Conservation (phyloP, 2,113 vertebrate species). For the Prinia subflava region DNA sequence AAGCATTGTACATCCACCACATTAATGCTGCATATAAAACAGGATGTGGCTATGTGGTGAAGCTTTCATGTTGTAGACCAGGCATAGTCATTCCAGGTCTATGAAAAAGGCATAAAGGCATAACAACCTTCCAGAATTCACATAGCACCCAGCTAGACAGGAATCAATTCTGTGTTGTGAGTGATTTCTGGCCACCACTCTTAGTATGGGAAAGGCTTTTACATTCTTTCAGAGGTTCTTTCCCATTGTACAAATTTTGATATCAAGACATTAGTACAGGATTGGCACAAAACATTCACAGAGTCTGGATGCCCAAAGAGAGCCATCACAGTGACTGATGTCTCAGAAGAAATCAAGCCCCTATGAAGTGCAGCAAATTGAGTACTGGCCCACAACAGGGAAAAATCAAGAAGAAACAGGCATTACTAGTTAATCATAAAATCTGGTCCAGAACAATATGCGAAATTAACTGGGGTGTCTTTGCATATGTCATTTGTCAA, state of each 20-base stretch:
- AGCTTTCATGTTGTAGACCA: background rate
- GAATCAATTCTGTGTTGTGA: background rate
- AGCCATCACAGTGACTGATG: background rate
- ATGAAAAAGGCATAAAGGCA: background rate
- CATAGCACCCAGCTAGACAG: background rate
- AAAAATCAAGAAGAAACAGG: background rate
- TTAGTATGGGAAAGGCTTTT: background rate
- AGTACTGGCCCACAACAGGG: background rate
- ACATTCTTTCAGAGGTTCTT: background rate
- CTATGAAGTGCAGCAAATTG: background rate
- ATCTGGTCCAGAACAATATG: background rate
- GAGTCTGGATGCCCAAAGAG: background rate
- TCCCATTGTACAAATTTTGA: background rate
- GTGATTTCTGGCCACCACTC: background rate
- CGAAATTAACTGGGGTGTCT: background rate
- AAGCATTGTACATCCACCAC: background rate
- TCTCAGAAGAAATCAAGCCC: background rate
- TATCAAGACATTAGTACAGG: background rate
- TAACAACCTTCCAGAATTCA: background rate
- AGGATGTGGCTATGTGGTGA: background rate
- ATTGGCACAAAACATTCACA: background rate
- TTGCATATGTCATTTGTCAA: background rate
- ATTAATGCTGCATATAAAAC: background rate
- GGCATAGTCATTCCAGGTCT: fast-evolving
- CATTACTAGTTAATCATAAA: background rate